These are phyloP conservation scores for Stigmatopora nigra DNA, from an alignment of 2,113 vertebrate species.

Conservation along the genomic window DNA sequence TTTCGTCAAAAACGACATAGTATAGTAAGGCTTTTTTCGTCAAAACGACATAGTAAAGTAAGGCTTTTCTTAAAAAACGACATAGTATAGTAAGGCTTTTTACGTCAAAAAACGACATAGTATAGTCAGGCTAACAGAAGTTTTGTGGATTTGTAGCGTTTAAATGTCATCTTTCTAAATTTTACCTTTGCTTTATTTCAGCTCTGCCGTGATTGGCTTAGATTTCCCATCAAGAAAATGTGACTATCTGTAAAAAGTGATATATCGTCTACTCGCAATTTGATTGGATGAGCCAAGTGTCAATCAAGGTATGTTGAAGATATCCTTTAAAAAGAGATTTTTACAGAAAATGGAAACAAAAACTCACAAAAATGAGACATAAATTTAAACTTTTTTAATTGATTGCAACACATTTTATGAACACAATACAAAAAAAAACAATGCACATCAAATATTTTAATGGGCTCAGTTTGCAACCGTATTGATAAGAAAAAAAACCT, in stretches of 20 bases:
- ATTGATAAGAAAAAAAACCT: conserved; percentile 73
- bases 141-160: no score
- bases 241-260: conserved; percentile 48
- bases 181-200: no score
- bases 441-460: conserved; percentile 76
- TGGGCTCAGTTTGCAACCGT: conserved; percentile 98
- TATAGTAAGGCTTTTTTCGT: no score
- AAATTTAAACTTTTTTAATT: conserved; percentile 66
- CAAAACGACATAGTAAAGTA: no score
- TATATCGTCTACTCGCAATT: conserved; percentile 46
- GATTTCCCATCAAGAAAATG: conserved; percentile 3
- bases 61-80: no score
- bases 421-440: conserved; percentile 73
- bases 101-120: no score
- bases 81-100: no score
- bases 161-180: no score
- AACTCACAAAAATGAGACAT: conserved; percentile 26
- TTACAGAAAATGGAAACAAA: conserved; percentile 21
- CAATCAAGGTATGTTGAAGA: conserved; percentile 41
- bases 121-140: no score
- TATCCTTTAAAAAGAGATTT: no score
- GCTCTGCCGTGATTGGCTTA: no score
- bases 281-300: conserved; percentile 49
- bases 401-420: conserved; percentile 74
- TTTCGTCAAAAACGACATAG: no score